A percentile compares a stretch with the other conserved stretches of the same genome.
Conservation (phyloP, 2,888 invertebrate species). For the Volucella inanis region DNA sequence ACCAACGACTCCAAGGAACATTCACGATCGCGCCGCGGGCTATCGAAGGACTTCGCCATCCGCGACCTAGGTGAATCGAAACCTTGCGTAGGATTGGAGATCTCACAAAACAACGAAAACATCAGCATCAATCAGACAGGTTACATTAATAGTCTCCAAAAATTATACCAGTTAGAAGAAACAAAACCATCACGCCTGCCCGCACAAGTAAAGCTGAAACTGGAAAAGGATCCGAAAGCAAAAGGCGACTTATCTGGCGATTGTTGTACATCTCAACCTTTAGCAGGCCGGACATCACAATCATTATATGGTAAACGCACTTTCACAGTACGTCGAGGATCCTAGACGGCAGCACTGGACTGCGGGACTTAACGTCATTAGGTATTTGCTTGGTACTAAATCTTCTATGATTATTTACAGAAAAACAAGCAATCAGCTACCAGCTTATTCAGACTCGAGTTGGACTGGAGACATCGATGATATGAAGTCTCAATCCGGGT, state of each 20-base stretch:
- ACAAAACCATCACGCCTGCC: neutral
- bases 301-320: neutral
- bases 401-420: neutral
- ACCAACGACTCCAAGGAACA: conserved; percentile 4
- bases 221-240: too few relatives aligned
- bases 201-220: too few relatives aligned
- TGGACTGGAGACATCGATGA: too few relatives aligned
- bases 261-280: too few relatives aligned
- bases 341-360: neutral
- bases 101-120: neutral
- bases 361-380: neutral
- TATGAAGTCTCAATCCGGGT: too few relatives aligned
- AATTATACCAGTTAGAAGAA: too few relatives aligned
- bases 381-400: too few relatives aligned
- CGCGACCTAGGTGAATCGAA: neutral
- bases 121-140: neutral
- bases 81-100: neutral
- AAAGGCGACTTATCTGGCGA: too few relatives aligned
- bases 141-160: too few relatives aligned
- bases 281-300: neutral
- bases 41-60: neutral
- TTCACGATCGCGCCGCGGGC: neutral
- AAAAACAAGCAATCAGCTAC: neutral
- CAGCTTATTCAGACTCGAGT: neutral
- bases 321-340: neutral